A percentile compares a stretch with the other conserved stretches of the same genome.
Conservation (phyloP, 2,797 vertebrate species). For the Acomys russatus region DNA sequence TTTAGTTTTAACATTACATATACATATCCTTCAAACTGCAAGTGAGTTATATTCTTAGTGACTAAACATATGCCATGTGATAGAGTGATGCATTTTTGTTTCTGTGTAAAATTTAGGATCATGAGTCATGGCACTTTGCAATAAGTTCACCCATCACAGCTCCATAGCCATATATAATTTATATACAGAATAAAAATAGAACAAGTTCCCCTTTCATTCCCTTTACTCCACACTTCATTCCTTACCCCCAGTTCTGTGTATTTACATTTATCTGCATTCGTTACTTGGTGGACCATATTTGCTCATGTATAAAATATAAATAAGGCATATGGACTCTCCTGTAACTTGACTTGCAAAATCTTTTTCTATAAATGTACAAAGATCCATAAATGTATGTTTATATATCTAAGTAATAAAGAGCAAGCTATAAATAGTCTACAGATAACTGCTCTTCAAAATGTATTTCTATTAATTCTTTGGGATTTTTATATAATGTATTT, state of each 20-base stretch:
- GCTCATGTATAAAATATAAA: slow-evolving; percentile 17
- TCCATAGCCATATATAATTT: background rate
- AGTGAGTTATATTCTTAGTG: background rate
- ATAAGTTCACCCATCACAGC: background rate
- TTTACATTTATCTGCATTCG: slow-evolving; percentile 9
- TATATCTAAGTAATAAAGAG: background rate
- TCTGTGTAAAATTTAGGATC: slow-evolving; percentile 37
- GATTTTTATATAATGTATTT: background rate
- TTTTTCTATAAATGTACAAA: background rate
- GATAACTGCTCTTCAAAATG: background rate
- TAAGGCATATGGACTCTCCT: background rate
- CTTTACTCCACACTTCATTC: background rate
- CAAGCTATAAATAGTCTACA: background rate
- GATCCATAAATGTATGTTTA: background rate
- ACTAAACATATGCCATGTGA: slow-evolving; percentile 19
- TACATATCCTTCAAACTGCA: background rate
- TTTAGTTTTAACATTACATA: background rate
- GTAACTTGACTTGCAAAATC: background rate
- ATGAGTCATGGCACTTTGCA: background rate
- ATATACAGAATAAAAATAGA: slow-evolving; percentile 28
- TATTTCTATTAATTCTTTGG: background rate
- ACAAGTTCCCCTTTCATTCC: background rate
- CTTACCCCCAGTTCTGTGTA: background rate
- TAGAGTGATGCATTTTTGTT: slow-evolving; percentile 41
- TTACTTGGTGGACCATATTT: background rate